Evolutionary conservation across 2,797 vertebrate genomes (phyloP), one percentile per base, ranked within the genome.

Genomic region (Eulemur rubriventer): DNA sequence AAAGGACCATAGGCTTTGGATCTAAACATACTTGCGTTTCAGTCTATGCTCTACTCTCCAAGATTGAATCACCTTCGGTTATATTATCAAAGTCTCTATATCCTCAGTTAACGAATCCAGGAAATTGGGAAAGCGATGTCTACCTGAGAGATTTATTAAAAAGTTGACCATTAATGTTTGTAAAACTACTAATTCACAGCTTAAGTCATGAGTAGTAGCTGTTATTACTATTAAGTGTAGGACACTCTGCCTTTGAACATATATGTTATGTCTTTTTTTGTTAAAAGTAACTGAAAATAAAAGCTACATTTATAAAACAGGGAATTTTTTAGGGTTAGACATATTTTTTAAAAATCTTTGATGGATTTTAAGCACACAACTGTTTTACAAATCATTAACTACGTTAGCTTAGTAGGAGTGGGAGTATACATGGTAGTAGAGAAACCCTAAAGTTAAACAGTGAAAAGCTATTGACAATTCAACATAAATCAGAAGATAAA

Each of bases 281-380:
- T 82, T 86, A 75, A 86, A 92, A 81, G 9, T 88, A 92, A 90
- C 17, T 80, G 4, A 61, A 96, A 75, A 73, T 91, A 7, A 81
- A 69, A 86, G 1, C 2, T 91, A 30, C 17, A 50, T 73, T 95
- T 76, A 24, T 79, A 75, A 94, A 86, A 35, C 13, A 12, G 7
- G 6, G 1, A 1, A 0, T 7, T 52, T 55, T 81, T 65, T 16
- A 84, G 4, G 50, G 26, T 52, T 91, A 75, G 22, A 75, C 26
- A 35, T 52, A 70, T 61, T 41, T 88, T 85, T 91, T 24, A 11
- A 26, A 78, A 52, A 4, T 30, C 30, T 93, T 46, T 50, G 35
- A 61, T 89, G 28, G 13, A 65, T 90, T 95, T 88, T 72, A 79
- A 87, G 26, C 12, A 67, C 4, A 72, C 22, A 84, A 87, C 79